phyloP scores from a whole-genome alignment of 2,113 vertebrate genomes.

The Tricholaema leucomelas region DNA sequence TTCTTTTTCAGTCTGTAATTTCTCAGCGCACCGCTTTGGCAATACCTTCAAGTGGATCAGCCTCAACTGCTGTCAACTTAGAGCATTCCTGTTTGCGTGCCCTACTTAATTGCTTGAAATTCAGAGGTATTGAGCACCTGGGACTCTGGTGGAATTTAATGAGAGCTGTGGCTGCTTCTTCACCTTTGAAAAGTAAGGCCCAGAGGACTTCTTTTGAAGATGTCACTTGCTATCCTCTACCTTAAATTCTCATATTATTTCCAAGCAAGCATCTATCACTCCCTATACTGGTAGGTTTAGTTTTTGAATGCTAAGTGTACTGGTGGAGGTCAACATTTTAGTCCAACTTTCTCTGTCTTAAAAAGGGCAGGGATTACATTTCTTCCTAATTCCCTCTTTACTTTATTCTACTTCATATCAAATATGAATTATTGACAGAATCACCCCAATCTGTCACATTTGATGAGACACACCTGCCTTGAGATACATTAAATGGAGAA shows the following conservation, averaged over 20 bases:
- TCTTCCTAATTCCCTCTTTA: conserved; percentile 36
- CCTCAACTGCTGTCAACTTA: neutral
- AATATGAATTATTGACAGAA: conserved; percentile 62
- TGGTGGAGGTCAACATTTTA: neutral
- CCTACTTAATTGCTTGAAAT: conserved; percentile 42
- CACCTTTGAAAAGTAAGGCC: conserved; percentile 21
- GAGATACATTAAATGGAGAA: conserved; percentile 29
- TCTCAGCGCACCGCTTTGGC: neutral
- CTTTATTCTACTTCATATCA: conserved; percentile 30
- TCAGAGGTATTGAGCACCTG: conserved; percentile 12
- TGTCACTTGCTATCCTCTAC: neutral
- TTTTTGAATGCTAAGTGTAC: conserved; percentile 15
- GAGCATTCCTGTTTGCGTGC: conserved; percentile 22
- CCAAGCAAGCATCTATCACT: conserved; percentile 4
- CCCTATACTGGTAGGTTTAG: neutral
- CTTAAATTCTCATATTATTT: neutral
- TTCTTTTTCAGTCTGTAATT: neutral
- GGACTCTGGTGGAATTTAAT: conserved; percentile 13
- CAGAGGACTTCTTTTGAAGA: conserved; percentile 24
- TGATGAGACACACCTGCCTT: conserved; percentile 22
- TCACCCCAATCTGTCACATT: conserved; percentile 58
- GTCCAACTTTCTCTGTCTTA: neutral
- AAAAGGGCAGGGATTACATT: conserved; percentile 6
- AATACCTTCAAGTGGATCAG: neutral
- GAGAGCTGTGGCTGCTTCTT: neutral